These are phyloP conservation scores for Channallabes apus DNA, from an alignment of 2,797 vertebrate species.

Conservation along the genomic window DNA sequence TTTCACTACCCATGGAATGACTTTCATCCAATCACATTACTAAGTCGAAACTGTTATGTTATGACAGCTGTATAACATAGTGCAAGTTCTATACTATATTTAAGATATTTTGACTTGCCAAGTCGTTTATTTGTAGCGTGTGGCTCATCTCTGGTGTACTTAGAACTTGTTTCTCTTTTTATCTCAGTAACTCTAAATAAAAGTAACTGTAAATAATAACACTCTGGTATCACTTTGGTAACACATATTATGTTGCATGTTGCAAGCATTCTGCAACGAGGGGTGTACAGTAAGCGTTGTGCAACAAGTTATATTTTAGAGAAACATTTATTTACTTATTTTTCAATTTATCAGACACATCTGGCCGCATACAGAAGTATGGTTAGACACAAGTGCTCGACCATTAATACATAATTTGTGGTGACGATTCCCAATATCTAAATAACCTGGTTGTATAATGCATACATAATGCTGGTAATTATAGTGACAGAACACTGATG, in stretches of 20 bases:
- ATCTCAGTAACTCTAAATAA: not conserved
- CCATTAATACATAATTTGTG: not conserved
- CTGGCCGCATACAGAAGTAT: no score
- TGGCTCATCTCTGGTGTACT: not conserved
- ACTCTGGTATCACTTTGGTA: slow-evolving; percentile 5
- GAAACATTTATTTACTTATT: not conserved
- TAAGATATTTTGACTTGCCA: not conserved
- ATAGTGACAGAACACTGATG: not conserved
- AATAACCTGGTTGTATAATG: not conserved
- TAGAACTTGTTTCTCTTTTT: not conserved
- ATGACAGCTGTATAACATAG: no score
- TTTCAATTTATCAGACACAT: not conserved
- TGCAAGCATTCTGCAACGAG: not conserved
- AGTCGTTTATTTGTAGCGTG: not conserved
- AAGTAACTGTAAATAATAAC: not conserved
- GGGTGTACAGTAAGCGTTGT: not conserved
- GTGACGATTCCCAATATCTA: not conserved
- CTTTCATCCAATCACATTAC: no score
- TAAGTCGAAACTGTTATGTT: no score
- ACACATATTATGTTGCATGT: no score
- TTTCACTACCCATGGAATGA: no score
- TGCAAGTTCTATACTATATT: not conserved
- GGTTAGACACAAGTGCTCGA: not conserved
- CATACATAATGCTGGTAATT: not conserved
- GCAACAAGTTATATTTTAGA: not conserved